Base-by-base conservation (phyloP, 2,888 invertebrate species). In the Agonopterix heracliana region DNA sequence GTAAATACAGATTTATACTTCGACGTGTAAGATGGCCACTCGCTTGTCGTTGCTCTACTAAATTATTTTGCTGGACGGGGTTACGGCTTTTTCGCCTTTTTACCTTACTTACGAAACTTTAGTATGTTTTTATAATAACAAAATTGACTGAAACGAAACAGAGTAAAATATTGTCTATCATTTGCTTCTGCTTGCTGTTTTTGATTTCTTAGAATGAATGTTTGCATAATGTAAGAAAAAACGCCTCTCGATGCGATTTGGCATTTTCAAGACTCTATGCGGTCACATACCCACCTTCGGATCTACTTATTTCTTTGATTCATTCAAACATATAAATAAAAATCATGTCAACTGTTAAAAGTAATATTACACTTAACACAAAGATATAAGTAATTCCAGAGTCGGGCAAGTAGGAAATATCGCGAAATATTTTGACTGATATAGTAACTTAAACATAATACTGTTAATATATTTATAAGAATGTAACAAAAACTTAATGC, bases 391-490 rank as follows among this genome's bases (percentile, higher is more conserved):
- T 54, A 45, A 53, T 47, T 59, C 59, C 52, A 64, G 60, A 61
- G 61, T 68, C 70, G 65, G 69, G 64, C 63, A 63, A 26, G 67
- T 83, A 78, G 71, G 65, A 72, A 71, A 74, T 74, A 78, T 76
- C 74, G 80, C 79, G 68, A 74, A 82, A 85, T 83, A 85, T 79
- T 86, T 84, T 86, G 87, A 88, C 87, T 88, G 87, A 88, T 84
- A 80, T 81, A 82, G 76, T 78, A 78, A 81, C 78, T 66, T 75
- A 75, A 75, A 76, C 76, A 73, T 79, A 78, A 79, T 78, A 81
- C 78, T 82, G 82, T 83, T 85, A 84, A 82, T 80, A 78, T 86
- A 87, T 84, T 85, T 81, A 67, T 87, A 86, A 83, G 84, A 61
- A 68, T 81, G 75, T 83, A 84, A 83, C 79, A 84, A 82, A 80